Evolutionary conservation across 2,888 invertebrate species (phyloP), one percentile per base, ranked within the genome.

Genomic region (Heliconius ethilla): DNA sequence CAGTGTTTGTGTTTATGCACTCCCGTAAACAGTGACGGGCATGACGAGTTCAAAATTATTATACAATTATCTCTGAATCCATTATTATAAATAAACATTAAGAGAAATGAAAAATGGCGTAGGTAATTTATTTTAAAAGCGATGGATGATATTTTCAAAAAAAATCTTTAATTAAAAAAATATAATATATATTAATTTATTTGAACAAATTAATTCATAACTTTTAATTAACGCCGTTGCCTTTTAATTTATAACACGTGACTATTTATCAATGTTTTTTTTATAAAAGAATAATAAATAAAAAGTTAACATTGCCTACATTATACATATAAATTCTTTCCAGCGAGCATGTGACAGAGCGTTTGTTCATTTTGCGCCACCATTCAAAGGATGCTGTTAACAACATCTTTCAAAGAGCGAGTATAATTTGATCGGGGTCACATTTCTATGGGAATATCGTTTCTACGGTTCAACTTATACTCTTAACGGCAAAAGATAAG

Each of bases 311-410:
- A 91, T 90, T 67, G 67, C 67, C 67, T 40, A 67, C 67, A 40
- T 55, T 63, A 63, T 25, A 63, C 91, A 91, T 92, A 90, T 91
- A 27, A 33, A 90, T 89, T 90, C 86, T 87, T 87, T 89, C 86
- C 87, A 87, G 89, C 87, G 83, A 87, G 87, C 90, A 91, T 91
- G 89, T 90, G 92, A 89, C 91, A 89, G 90, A 89, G 89, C 89
- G 89, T 89, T 92, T 94, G 94, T 92, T 94, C 94, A 93, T 91
- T 94, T 88, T 90, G 89, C 90, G 91, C 86, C 90, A 85, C 90
- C 85, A 91, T 93, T 93, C 89, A 93, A 90, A 87, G 91, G 92
- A 92, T 91, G 92, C 93, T 93, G 94, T 94, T 94, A 94, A 94
- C 94, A 94, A 93, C 92, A 89, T 89, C 89, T 91, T 89, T 93